phyloP scores from a whole-genome alignment of 2,797 vertebrate genomes.

The Mus caroli region DNA sequence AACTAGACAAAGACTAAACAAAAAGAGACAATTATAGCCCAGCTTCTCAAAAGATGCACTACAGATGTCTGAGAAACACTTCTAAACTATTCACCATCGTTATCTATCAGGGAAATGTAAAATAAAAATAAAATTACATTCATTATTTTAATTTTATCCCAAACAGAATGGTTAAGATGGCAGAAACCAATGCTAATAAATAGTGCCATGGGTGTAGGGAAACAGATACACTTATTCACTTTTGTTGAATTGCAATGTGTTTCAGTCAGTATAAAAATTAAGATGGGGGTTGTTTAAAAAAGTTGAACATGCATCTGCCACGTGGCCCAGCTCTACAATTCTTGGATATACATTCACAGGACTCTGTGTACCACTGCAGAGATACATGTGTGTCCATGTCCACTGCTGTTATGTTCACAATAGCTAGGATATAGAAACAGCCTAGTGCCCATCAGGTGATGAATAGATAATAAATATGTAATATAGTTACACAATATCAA shows the following conservation, averaged over 20 bases:
- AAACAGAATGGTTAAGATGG: background rate
- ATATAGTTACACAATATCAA: background rate
- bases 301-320: background rate
- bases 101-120: background rate
- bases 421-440: background rate
- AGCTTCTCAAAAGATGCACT: background rate
- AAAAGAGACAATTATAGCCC: background rate
- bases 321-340: too few species aligned
- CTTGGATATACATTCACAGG: background rate
- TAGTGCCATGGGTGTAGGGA: too few species aligned
- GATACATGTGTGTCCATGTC: background rate
- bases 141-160: background rate
- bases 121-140: background rate
- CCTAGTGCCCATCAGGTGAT: background rate
- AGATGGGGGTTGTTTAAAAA: background rate
- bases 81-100: background rate
- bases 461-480: background rate
- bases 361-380: background rate
- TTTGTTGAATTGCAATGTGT: background rate
- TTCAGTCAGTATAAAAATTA: background rate
- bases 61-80: background rate
- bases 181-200: background rate
- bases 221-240: background rate
- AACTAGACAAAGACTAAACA: background rate
- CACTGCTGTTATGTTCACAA: background rate